Evolutionary conservation across 2,888 invertebrate species (phyloP).

Genomic region (Bombyx huttoni): DNA sequence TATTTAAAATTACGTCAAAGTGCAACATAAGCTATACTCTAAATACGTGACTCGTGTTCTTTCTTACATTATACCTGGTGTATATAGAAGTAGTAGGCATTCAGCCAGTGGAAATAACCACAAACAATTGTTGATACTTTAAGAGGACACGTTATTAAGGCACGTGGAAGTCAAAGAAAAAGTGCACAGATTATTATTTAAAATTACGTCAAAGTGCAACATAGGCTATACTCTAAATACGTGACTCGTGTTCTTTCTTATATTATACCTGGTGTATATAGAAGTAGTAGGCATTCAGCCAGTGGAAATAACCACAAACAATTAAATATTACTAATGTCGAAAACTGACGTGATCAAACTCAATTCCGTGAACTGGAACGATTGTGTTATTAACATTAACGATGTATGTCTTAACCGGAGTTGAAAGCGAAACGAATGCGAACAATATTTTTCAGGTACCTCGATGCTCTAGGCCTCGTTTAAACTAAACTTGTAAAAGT

Average conservation of each 20-base stretch:
- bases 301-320: not conserved
- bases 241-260: no score
- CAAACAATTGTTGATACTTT: not conserved
- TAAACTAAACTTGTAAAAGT: not conserved
- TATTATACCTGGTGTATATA: not conserved
- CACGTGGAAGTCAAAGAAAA: not conserved
- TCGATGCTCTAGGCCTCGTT: not conserved
- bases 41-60: no score
- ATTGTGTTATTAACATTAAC: conserved; percentile 8
- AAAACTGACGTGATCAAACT: conserved; percentile 13
- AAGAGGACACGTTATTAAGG: not conserved
- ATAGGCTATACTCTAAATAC: no score
- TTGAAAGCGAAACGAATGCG: conserved; percentile 27
- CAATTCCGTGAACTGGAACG: conserved; percentile 9
- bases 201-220: not conserved
- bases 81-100: no score
- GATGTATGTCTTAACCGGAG: conserved; percentile 9
- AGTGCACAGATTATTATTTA: not conserved
- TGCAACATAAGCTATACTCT: no score
- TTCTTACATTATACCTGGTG: not conserved
- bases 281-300: not conserved
- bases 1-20: not conserved
- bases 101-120: no score
- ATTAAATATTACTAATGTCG: conserved; percentile 2
- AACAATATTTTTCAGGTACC: conserved; percentile 17